Evolutionary conservation across 2,888 invertebrate genomes (phyloP).

Genomic region (Xylota sylvarum): DNA sequence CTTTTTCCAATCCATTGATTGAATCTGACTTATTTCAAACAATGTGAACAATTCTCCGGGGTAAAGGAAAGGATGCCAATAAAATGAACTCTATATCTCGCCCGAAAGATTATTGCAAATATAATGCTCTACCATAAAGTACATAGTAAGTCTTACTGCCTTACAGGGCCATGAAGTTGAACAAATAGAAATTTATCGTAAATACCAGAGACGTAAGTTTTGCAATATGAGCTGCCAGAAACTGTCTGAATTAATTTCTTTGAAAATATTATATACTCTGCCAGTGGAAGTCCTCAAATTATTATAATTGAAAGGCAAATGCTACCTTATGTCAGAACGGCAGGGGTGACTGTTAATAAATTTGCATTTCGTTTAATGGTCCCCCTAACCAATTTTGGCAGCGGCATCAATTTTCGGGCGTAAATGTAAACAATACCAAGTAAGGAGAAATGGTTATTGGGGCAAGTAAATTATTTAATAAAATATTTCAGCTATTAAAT

Average conservation of each 20-base stretch:
- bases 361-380: slow-evolving; percentile 55
- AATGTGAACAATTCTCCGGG: slow-evolving; percentile 42
- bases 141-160: slow-evolving; percentile 54
- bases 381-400: slow-evolving; percentile 20
- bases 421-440: slow-evolving; percentile 28
- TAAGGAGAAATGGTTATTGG: background rate
- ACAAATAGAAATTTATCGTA: slow-evolving; percentile 59
- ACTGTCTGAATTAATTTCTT: slow-evolving; percentile 42
- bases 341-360: slow-evolving; percentile 43
- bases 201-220: slow-evolving; percentile 39
- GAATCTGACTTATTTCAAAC: slow-evolving; percentile 69
- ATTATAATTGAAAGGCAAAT: slow-evolving; percentile 67
- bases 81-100: slow-evolving; percentile 57
- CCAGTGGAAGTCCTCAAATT: slow-evolving; percentile 17
- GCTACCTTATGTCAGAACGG: slow-evolving; percentile 48
- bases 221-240: slow-evolving; percentile 35
- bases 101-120: slow-evolving; percentile 58
- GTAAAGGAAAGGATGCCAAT: slow-evolving; percentile 44
- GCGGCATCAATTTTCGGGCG: slow-evolving; percentile 5
- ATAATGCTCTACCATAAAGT: slow-evolving; percentile 59
- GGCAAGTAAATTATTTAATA: slow-evolving; percentile 13
- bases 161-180: slow-evolving; percentile 51
- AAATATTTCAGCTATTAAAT: slow-evolving; percentile 27
- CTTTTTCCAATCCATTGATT: slow-evolving; percentile 66
- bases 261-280: slow-evolving; percentile 10